Evolutionary conservation across 2,888 invertebrate species (phyloP).

Genomic region (Meandrusa payeni): DNA sequence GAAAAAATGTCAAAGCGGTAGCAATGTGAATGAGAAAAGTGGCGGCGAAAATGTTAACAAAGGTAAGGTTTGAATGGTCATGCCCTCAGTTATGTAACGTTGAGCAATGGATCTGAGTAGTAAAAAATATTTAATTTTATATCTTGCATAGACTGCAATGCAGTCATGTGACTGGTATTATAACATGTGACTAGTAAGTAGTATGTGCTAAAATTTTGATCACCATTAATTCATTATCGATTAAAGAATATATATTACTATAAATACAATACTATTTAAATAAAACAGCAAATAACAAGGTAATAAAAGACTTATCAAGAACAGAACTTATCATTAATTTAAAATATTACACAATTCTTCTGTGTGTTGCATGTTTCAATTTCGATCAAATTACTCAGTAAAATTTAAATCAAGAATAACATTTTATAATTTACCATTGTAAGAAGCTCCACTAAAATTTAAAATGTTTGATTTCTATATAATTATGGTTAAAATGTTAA

Average conservation of each 20-base stretch:
- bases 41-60: conserved; percentile 66
- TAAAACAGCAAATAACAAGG: too few relatives aligned
- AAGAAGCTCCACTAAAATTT: too few relatives aligned
- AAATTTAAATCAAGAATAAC: too few relatives aligned
- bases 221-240: neutral
- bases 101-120: conserved; percentile 48
- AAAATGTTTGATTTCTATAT: too few relatives aligned
- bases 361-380: conserved; percentile 26
- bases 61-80: conserved; percentile 68
- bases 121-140: conserved; percentile 39
- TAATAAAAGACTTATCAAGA: too few relatives aligned
- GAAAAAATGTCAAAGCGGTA: conserved; percentile 71
- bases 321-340: neutral
- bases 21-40: conserved; percentile 66
- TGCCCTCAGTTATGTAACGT: conserved; percentile 77
- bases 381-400: too few relatives aligned
- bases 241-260: neutral
- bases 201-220: conserved; percentile 14
- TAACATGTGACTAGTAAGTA: conserved; percentile 57
- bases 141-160: conserved; percentile 38
- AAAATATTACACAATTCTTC: conserved; percentile 31
- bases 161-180: conserved; percentile 61
- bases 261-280: conserved; percentile 1
- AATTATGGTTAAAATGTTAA: too few relatives aligned
- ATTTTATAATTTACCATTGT: too few relatives aligned